Conservation (phyloP, 2,797 vertebrate genomes). For the Paguma larvata region DNA sequence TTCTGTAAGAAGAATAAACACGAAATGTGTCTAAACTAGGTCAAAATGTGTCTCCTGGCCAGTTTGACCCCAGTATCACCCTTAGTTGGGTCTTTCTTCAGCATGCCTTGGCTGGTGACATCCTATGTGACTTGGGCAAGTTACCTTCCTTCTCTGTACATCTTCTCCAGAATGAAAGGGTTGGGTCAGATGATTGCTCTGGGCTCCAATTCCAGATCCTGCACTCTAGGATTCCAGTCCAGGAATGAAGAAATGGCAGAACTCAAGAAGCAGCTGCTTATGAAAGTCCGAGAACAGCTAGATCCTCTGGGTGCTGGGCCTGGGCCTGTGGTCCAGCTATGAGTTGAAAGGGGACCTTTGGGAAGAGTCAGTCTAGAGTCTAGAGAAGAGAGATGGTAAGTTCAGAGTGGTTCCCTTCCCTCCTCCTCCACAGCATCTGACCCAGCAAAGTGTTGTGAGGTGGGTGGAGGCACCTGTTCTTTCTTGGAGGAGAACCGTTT, state of each 20-base stretch:
- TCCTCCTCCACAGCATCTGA: rapidly evolving
- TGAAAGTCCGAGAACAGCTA: background rate
- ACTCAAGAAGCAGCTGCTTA: background rate
- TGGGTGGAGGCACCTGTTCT: background rate
- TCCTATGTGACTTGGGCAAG: background rate
- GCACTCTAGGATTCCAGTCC: background rate
- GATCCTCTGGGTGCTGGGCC: background rate
- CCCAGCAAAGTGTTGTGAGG: background rate
- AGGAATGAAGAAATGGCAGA: background rate
- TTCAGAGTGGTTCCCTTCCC: background rate
- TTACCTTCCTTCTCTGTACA: background rate
- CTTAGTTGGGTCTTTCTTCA: background rate
- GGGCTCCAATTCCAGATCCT: background rate
- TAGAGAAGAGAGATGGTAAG: background rate
- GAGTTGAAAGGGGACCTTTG: background rate
- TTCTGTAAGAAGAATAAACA: background rate
- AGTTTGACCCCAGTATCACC: background rate
- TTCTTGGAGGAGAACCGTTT: background rate
- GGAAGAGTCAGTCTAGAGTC: background rate
- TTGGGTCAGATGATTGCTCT: background rate
- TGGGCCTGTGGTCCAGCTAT: background rate
- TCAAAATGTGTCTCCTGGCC: background rate
- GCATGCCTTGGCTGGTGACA: background rate
- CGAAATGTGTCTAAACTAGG: background rate
- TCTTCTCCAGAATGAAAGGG: background rate